Conservation (phyloP, 2,113 vertebrate genomes). For the Saguinus imperator region DNA sequence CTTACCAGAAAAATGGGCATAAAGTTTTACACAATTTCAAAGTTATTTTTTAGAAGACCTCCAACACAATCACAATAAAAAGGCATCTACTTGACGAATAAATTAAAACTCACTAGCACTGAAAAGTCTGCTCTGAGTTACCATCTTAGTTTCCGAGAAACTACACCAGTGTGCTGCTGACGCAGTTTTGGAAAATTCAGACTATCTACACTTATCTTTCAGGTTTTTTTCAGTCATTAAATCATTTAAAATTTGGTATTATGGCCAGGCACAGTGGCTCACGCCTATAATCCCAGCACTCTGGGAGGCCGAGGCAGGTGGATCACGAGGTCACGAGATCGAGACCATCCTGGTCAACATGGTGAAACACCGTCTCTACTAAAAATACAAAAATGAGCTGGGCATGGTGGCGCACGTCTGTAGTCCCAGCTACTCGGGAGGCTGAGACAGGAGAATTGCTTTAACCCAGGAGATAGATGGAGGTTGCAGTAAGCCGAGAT, state of each 20-base stretch:
- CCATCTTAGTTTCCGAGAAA: neutral
- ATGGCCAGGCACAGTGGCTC: too few relatives aligned
- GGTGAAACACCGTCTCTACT: too few relatives aligned
- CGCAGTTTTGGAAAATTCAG: neutral
- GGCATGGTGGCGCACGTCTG: too few relatives aligned
- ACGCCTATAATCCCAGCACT: too few relatives aligned
- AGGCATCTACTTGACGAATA: neutral
- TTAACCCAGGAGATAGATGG: too few relatives aligned
- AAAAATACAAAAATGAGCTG: too few relatives aligned
- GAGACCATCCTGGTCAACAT: too few relatives aligned
- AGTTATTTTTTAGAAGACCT: neutral
- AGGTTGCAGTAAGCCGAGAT: too few relatives aligned
- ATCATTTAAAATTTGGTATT: slow-evolving; percentile 1
- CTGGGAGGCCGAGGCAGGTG: too few relatives aligned
- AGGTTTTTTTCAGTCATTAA: neutral
- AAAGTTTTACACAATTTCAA: slow-evolving; percentile 3
- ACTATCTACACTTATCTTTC: slow-evolving; percentile 3
- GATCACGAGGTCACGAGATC: too few relatives aligned
- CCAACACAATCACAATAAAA: neutral
- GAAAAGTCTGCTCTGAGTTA: neutral
- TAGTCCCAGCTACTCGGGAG: too few relatives aligned
- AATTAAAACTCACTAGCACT: neutral
- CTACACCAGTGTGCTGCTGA: neutral
- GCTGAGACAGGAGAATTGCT: too few relatives aligned
- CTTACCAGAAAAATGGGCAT: neutral